phyloP scores from a whole-genome alignment of 2,888 invertebrate species.

The Drosophila heteroneura region DNA sequence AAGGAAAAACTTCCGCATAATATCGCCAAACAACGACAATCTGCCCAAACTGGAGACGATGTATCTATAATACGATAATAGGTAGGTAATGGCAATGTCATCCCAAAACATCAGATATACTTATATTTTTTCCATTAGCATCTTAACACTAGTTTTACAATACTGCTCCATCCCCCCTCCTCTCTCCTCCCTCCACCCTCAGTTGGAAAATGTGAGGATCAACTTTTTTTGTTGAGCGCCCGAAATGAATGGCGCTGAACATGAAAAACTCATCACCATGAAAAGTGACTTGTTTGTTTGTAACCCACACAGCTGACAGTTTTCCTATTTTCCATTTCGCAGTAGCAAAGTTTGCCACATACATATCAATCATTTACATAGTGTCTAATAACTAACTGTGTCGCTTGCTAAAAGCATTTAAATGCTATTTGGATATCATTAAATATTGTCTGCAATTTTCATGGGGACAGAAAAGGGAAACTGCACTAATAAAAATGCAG shows the following conservation, averaged over 20 bases:
- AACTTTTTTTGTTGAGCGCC: constrained; percentile 4
- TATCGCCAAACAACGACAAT: neutral
- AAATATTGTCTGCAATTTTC: neutral
- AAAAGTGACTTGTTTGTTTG: neutral
- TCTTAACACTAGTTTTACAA: neutral
- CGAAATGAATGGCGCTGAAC: constrained; percentile 21
- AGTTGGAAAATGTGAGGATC: neutral
- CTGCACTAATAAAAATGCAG: neutral
- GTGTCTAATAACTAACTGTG: neutral
- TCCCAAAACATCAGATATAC: neutral
- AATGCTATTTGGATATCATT: neutral
- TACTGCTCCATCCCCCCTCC: neutral
- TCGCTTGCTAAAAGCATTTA: neutral
- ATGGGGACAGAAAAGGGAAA: neutral
- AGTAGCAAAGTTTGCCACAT: neutral
- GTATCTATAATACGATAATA: neutral
- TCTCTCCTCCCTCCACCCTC: neutral
- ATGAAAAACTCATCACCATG: constrained; percentile 33
- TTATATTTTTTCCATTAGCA: neutral
- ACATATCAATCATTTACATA: neutral
- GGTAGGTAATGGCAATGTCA: neutral
- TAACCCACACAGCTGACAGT: constrained; percentile 9
- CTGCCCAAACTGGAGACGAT: neutral
- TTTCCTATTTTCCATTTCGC: constrained; percentile 1
- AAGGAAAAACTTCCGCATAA: neutral